These are phyloP conservation scores for Limosa lapponica DNA, from an alignment of 2,797 vertebrate species.

Conservation along the genomic window DNA sequence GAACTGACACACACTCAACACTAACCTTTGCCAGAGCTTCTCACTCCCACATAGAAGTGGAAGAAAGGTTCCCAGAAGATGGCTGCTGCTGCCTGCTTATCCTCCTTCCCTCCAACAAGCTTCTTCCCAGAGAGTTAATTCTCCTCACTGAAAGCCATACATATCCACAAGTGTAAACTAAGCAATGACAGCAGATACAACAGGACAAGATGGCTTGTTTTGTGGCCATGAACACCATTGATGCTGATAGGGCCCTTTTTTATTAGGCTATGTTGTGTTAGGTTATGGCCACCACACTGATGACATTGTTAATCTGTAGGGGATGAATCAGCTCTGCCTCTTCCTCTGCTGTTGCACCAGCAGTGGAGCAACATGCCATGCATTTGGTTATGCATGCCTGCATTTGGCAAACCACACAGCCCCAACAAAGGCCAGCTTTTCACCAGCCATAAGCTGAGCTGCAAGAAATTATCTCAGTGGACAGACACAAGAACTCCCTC, in stretches of 20 bases:
- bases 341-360: not conserved
- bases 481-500: not conserved
- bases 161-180: not conserved
- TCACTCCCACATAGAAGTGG: not conserved
- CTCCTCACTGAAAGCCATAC: not conserved
- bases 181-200: not conserved
- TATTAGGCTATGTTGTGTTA: not conserved
- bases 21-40: not conserved
- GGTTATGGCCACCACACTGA: not conserved
- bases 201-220: not conserved
- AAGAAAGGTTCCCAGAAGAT: not conserved
- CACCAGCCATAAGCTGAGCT: not conserved
- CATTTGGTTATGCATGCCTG: not conserved
- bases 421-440: not conserved
- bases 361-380: fast-evolving
- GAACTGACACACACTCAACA: not conserved
- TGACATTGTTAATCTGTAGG: not conserved
- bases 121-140: not conserved
- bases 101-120: not conserved
- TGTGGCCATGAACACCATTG: not conserved
- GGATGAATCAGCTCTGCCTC: not conserved
- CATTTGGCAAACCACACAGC: not conserved
- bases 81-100: not conserved
- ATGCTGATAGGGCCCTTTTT: not conserved
- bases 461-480: not conserved